Evolutionary conservation across 1,140 invertebrate genomes (phyloP).

Genomic region (Drosophila albomicans): DNA sequence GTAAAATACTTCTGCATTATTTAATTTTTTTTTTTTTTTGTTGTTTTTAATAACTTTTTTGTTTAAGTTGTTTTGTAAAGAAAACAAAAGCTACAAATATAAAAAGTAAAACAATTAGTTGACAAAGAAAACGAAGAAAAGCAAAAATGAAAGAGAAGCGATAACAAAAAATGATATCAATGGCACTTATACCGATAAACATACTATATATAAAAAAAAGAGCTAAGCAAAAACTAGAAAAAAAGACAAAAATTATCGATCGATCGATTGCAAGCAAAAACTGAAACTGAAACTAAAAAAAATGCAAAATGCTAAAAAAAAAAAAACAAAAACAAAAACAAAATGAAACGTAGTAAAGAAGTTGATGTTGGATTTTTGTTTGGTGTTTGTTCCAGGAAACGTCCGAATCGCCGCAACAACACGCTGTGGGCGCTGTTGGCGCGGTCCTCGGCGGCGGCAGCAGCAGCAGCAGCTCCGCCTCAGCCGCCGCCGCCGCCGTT

Average conservation of each 20-base stretch:
- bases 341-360: slow-evolving; percentile 88
- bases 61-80: slow-evolving; percentile 28
- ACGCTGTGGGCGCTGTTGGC: slow-evolving; percentile 85
- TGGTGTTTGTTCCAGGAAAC: slow-evolving; percentile 96
- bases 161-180: slow-evolving; percentile 40
- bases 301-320: slow-evolving; percentile 49
- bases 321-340: slow-evolving; percentile 25
- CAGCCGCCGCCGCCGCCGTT: slow-evolving; percentile 50
- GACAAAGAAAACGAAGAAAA: slow-evolving; percentile 79
- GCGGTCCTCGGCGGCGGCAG: slow-evolving; percentile 84
- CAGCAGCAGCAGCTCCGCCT: slow-evolving; percentile 59
- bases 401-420: slow-evolving; percentile 88
- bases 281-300: slow-evolving; percentile 74
- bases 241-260: slow-evolving; percentile 44
- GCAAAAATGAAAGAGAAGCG: slow-evolving; percentile 68
- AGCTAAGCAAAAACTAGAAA: slow-evolving; percentile 38
- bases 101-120: slow-evolving; percentile 30
- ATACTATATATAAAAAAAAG: slow-evolving; percentile 16
- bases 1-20: slow-evolving; percentile 52
- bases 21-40: slow-evolving; percentile 44
- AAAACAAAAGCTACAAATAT: slow-evolving; percentile 29
- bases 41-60: slow-evolving; percentile 22
- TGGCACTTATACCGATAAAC: slow-evolving; percentile 54
- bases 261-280: slow-evolving; percentile 78
- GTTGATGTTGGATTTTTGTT: slow-evolving; percentile 95